Base-by-base conservation (phyloP, 2,888 invertebrate genomes). In the Conomelus anceps region DNA sequence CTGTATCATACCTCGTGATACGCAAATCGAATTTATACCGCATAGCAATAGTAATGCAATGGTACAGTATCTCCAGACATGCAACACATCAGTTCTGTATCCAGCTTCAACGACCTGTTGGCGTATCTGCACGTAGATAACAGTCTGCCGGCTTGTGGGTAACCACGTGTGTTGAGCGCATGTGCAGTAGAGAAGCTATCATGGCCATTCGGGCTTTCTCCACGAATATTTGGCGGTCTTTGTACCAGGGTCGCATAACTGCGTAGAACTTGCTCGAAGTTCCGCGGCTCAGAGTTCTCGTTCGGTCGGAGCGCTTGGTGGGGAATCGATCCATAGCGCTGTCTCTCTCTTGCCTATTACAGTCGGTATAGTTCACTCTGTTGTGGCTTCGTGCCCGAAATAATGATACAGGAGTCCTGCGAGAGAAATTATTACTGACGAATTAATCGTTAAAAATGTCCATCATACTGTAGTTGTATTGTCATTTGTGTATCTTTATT, bases 191-290 rank as follows among this genome's bases (percentile, higher is more conserved):
- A 86, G 24, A 23, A 22, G 13, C 22, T 22, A 22, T 88, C 90
- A 90, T 89, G 89, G 90, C 89, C 90, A 90, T 86, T 87, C 89
- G 88, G 89, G 88, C 88, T 89, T 88, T 88, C 86, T 86, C 88
- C 86, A 88, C 84, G 86, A 88, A 88, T 90, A 90, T 91, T 91
- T 91, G 91, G 91, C 91, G 91, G 91, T 91, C 91, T 91, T 91
- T 90, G 29, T 91, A 91, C 90, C 90, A 91, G 91, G 91, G 87
- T n/a, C 84, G 24, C 86, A 91, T 89, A 86, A 20, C 22, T 22
- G 0, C 22, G 3, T 17, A 88, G 29, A 29, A 84, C 86, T 88
- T 84, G 41, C 29, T 11, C 23, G 22, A 22, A 0, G 23, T 22
- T 23, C 23, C 23, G 22, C 24, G 86, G 26, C 86, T 23, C 85